Percentiles rank a stretch among this genome's conserved stretches.
These are phyloP conservation scores for Sitobion miscanthi DNA, from an alignment of 1,140 invertebrate species.

Conservation along the genomic window DNA sequence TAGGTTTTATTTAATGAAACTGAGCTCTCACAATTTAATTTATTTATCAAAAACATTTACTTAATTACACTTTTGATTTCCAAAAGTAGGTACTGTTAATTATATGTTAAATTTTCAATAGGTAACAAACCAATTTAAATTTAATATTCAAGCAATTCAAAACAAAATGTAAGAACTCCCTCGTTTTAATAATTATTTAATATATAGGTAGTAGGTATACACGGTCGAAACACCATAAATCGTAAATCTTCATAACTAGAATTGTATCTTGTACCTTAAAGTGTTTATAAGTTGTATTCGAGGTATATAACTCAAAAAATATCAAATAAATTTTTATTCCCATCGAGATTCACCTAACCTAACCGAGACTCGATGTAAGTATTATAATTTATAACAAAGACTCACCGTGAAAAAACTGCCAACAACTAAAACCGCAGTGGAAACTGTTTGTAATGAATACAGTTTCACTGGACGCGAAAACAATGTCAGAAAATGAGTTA, in stretches of 20 bases:
- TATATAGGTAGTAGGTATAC: too few species aligned
- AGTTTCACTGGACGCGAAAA: not conserved
- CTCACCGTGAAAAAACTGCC: not conserved
- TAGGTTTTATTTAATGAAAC: too few species aligned
- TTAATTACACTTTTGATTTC: not conserved
- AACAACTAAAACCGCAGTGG: not conserved
- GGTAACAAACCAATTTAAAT: not conserved
- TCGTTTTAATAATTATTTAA: not conserved
- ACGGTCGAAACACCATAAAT: not conserved
- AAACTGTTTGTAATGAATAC: not conserved
- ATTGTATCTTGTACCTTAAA: too few species aligned
- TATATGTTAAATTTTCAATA: not conserved
- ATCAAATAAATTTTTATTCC: not conserved
- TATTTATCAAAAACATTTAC: not conserved
- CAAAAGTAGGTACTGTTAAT: not conserved
- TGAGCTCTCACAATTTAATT: not conserved
- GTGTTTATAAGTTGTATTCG: too few species aligned
- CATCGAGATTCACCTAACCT: not conserved
- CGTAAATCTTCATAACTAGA: not conserved
- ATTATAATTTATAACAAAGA: not conserved
- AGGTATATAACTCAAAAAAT: not conserved
- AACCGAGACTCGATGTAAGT: too few species aligned
- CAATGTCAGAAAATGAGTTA: too few species aligned
- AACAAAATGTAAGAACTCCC: not conserved
- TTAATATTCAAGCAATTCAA: not conserved